These are phyloP conservation scores for Junonia oenone DNA, from an alignment of 2,888 invertebrate species.

Conservation along the genomic window DNA sequence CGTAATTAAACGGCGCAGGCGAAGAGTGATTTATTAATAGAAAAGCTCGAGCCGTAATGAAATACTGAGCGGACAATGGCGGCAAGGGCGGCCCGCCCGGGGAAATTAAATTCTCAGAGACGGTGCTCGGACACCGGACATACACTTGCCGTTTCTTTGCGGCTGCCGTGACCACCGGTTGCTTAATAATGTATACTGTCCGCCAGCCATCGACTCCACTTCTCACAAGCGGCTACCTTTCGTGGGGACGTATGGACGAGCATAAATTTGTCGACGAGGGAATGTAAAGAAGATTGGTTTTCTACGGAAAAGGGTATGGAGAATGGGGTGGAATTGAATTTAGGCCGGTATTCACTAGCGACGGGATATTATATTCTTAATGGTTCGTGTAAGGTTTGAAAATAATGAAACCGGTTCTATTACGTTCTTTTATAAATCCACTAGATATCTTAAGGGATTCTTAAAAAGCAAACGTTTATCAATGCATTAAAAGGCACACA, in stretches of 20 bases:
- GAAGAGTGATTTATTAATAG: conserved; percentile 81
- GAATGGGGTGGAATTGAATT: conserved; percentile 75
- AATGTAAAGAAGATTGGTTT: conserved; percentile 78
- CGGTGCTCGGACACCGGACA: conserved; percentile 49
- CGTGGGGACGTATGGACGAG: conserved; percentile 67
- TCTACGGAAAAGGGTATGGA: conserved; percentile 60
- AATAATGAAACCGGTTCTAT: conserved; percentile 4
- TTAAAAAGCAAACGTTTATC: conserved; percentile 6
- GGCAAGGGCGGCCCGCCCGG: conserved; percentile 65
- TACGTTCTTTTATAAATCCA: background rate
- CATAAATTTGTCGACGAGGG: conserved; percentile 76
- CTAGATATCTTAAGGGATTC: background rate
- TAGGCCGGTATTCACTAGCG: conserved; percentile 62
- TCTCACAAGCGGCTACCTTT: conserved; percentile 41
- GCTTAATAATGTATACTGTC: conserved; percentile 61
- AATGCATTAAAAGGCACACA: conserved; percentile 22
- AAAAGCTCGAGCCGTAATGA: conserved; percentile 78
- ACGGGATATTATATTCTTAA: conserved; percentile 33
- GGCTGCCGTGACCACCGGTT: conserved; percentile 43
- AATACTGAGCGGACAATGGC: conserved; percentile 78
- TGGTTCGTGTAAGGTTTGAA: background rate
- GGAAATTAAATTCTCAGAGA: conserved; percentile 76
- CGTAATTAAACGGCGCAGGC: conserved; percentile 77
- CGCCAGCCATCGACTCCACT: conserved; percentile 33
- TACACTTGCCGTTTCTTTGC: conserved; percentile 63